Base-by-base conservation (phyloP, 2,113 vertebrate genomes). In the Myodes glareolus region DNA sequence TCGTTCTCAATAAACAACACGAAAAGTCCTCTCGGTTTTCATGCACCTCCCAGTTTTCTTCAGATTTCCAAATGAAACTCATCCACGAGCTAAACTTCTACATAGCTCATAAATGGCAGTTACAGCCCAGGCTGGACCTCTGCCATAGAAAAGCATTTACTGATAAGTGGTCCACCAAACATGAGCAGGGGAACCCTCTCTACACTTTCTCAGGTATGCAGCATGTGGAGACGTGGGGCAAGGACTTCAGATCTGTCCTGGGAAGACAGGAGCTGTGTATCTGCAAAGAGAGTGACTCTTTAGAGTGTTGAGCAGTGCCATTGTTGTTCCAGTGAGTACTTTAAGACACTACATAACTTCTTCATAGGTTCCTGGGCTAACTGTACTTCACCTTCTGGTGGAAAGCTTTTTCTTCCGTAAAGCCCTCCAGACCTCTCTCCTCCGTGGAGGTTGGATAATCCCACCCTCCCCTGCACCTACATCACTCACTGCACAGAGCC, bases 1-100 rank as follows among this genome's bases (percentile, higher is more conserved):
- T 70, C 63, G 36, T 82, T 50, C n/a, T 88, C 80, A 58, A 50
- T 7, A 76, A 88, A 70, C 73, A 5, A 47, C 78, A 12, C 42
- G 7, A 68, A n/a, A 73, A n/a, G 5, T 9, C 8, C 42, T 45
- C 29, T 50, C 80, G 31, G 68, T 58, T 77, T 95, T 82, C 68
- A 88, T 97, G 95, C 52, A 70, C 90, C 75, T 92, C 55, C 86
- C 52, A 36, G 42, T 82, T 87, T 36, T 92, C 17, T 95, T 92
- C 52, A 70, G 67, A 76, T 88, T 36, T 95, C 36, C 72, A 91
- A 81, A 42, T 81, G 85, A 95, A 92, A 96, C 67, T 86, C 76
- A 91, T 92, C 88, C 90, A 86, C 93, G 96, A 92, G 65, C 63
- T 92, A 76, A 95, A 94, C 70, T 93, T 96, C 70, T 81, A 88